These are phyloP conservation scores for Ceraclea dissimilis DNA, from an alignment of 2,888 invertebrate genomes.

Conservation along the genomic window DNA sequence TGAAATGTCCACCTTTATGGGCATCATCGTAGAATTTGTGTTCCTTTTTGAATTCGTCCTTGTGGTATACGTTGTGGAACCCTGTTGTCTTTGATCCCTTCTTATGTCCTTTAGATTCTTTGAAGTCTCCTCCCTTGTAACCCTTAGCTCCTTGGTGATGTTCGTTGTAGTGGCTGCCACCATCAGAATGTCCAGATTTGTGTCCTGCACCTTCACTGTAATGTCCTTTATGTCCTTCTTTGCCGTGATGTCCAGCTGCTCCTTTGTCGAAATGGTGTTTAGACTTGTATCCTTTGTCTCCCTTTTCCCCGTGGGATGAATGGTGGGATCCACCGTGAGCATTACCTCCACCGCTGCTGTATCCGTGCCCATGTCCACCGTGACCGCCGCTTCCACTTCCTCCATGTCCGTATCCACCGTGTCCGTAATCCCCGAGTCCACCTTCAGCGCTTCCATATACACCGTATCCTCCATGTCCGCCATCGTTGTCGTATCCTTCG, in stretches of 20 bases:
- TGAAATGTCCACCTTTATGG: slow-evolving; percentile 57
- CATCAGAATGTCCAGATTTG: slow-evolving; percentile 48
- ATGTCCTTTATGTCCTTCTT: slow-evolving; percentile 46
- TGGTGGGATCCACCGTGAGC: slow-evolving; percentile 44
- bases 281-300: slow-evolving; percentile 48
- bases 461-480: slow-evolving; percentile 7
- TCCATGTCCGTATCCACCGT: slow-evolving; percentile 8
- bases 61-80: slow-evolving; percentile 65
- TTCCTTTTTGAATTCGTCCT: slow-evolving; percentile 72
- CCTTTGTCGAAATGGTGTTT: slow-evolving; percentile 50
- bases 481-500: not conserved
- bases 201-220: slow-evolving; percentile 47
- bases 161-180: slow-evolving; percentile 48
- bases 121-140: slow-evolving; percentile 51
- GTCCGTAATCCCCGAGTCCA: not conserved
- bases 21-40: slow-evolving; percentile 69
- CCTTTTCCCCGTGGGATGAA: slow-evolving; percentile 48
- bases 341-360: slow-evolving; percentile 39
- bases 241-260: slow-evolving; percentile 47
- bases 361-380: slow-evolving; percentile 14
- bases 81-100: slow-evolving; percentile 65
- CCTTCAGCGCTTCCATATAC: too few species aligned
- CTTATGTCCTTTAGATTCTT: slow-evolving; percentile 53
- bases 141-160: slow-evolving; percentile 47
- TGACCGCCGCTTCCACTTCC: slow-evolving; percentile 17